phyloP scores from a whole-genome alignment of 1,140 invertebrate genomes.

The Anoplophora glabripennis region DNA sequence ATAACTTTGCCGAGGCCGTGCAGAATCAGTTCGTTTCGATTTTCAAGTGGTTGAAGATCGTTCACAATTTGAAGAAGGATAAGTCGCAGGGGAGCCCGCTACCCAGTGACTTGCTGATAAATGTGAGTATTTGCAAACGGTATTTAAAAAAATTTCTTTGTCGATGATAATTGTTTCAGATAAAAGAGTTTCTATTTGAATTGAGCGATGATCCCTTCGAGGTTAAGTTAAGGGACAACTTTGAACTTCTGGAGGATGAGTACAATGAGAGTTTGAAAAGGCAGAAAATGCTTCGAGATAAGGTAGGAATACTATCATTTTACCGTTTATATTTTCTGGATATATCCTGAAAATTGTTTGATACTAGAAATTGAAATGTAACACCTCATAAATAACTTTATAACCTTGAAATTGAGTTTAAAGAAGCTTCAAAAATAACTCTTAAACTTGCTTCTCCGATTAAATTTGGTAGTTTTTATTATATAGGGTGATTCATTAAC shows the following conservation, averaged over 20 bases:
- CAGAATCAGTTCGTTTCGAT: constrained; percentile 87
- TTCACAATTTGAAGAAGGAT: constrained; percentile 70
- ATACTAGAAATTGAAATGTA: no score
- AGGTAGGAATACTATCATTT: constrained; percentile 56
- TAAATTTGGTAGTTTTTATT: no score
- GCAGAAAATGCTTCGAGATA: constrained; percentile 84
- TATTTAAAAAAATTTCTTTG: constrained; percentile 15
- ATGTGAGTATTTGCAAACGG: no score
- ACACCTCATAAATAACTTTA: no score
- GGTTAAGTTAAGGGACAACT: constrained; percentile 93
- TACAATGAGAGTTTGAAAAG: constrained; percentile 92
- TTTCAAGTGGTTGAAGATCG: constrained; percentile 88
- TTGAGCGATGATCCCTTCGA: constrained; percentile 98
- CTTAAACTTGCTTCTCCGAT: no score
- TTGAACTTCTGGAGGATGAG: constrained; percentile 93
- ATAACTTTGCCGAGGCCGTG: constrained; percentile 89
- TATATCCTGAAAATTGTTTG: no score
- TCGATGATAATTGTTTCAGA: constrained; percentile 57
- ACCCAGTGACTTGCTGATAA: constrained; percentile 84
- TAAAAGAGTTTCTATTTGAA: constrained; percentile 82
- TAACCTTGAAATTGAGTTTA: no score
- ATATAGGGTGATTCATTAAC: no score
- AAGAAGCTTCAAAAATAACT: no score
- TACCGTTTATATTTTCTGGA: not conserved
- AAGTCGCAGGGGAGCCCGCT: constrained; percentile 64